Conservation (phyloP, 2,888 invertebrate species). For the Tanytarsus gracilentus region DNA sequence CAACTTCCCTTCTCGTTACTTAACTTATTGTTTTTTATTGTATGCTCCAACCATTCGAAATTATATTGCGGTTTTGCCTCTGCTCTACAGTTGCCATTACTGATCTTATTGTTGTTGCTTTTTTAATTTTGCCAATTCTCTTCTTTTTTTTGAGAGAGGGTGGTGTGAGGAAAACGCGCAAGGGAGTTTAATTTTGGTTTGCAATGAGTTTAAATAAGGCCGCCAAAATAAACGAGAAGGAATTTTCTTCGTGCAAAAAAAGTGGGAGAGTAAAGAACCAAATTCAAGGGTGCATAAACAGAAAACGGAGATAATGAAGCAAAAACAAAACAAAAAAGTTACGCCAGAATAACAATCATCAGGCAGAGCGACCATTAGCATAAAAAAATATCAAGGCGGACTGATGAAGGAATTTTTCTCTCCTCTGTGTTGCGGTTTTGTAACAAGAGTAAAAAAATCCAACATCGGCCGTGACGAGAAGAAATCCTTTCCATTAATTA, state of each 20-base stretch:
- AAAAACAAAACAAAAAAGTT: constrained; percentile 28
- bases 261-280: background rate
- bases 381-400: constrained; percentile 25
- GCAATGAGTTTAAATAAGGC: background rate
- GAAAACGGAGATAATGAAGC: constrained; percentile 28
- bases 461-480: background rate
- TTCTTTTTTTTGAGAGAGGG: background rate
- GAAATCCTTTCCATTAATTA: constrained; percentile 29
- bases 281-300: constrained; percentile 27
- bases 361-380: constrained; percentile 23
- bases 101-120: constrained; percentile 7
- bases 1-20: constrained; percentile 12
- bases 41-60: constrained; percentile 12
- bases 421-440: constrained; percentile 9
- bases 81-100: background rate
- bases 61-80: constrained; percentile 23
- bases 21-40: constrained; percentile 28
- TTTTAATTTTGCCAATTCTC: constrained; percentile 26
- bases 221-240: background rate
- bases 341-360: constrained; percentile 26
- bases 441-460: background rate
- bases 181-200: background rate
- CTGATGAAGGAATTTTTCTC: constrained; percentile 16
- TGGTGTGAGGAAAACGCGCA: background rate
- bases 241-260: background rate